Evolutionary conservation across 2,888 invertebrate species (phyloP).

Genomic region (Timema podura): DNA sequence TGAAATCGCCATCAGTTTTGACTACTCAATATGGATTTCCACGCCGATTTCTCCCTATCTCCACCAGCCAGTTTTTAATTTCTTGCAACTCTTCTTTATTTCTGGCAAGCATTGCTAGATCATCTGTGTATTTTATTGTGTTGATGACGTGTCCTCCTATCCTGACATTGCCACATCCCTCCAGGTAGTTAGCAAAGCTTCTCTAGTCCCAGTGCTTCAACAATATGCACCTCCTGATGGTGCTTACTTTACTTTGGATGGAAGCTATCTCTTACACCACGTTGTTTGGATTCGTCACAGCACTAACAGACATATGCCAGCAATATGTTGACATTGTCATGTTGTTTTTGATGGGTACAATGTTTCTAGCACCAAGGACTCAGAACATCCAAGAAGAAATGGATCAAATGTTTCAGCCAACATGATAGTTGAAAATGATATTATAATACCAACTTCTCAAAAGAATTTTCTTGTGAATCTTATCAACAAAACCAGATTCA

Average conservation of each 20-base stretch:
- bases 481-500: conserved; percentile 11
- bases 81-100: too few relatives aligned
- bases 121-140: too few relatives aligned
- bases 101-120: too few relatives aligned
- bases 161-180: too few relatives aligned
- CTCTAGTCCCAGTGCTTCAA: too few relatives aligned
- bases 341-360: background rate
- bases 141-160: too few relatives aligned
- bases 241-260: background rate
- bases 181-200: too few relatives aligned
- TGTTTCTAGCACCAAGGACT: background rate
- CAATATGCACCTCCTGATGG: too few relatives aligned
- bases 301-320: background rate
- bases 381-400: background rate
- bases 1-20: too few relatives aligned
- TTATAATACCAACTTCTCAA: background rate
- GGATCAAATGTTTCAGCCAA: background rate
- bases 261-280: background rate
- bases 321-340: background rate
- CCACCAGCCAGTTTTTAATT: too few relatives aligned
- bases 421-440: background rate
- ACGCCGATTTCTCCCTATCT: too few relatives aligned
- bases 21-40: too few relatives aligned
- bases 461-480: conserved; percentile 16
- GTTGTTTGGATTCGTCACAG: conserved; percentile 7